Evolutionary conservation across 2,888 invertebrate species (phyloP).

Genomic region (Polyploca ridens): DNA sequence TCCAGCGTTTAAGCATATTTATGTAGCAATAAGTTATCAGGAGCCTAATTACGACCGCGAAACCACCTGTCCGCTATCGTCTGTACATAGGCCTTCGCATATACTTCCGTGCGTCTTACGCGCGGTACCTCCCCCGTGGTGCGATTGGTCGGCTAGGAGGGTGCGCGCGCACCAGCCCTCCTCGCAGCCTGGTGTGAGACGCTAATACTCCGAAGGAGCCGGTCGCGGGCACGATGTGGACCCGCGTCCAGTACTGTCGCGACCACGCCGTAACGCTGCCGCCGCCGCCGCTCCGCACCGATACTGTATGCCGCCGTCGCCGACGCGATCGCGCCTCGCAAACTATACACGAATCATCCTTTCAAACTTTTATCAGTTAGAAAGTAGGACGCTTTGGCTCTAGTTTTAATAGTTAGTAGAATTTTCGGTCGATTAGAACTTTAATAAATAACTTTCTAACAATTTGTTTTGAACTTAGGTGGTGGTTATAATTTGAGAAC

Average conservation of each 20-base stretch:
- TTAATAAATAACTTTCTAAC: conserved; percentile 20
- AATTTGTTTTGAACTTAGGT: conserved; percentile 26
- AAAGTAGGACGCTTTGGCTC: conserved; percentile 22
- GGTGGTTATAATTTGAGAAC: conserved; percentile 33
- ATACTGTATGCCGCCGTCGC: conserved; percentile 22
- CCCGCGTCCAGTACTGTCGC: conserved; percentile 70
- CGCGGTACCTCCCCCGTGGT: conserved; percentile 75
- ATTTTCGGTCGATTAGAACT: background rate
- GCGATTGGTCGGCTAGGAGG: conserved; percentile 68
- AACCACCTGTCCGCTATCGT: conserved; percentile 84
- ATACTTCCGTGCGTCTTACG: conserved; percentile 84
- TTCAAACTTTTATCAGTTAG: conserved; percentile 21
- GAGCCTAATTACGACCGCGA: conserved; percentile 82
- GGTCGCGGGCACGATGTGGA: conserved; percentile 73
- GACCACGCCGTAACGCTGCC: conserved; percentile 63
- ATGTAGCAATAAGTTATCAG: conserved; percentile 82
- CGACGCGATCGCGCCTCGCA: conserved; percentile 33
- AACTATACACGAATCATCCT: conserved; percentile 33
- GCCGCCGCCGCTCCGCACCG: conserved; percentile 34
- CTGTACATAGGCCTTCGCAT: conserved; percentile 85
- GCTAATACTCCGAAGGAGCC: conserved; percentile 71
- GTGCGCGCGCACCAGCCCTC: conserved; percentile 82
- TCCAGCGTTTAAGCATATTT: conserved; percentile 76
- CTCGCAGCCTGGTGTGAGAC: conserved; percentile 70
- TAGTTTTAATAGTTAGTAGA: conserved; percentile 14